These are phyloP conservation scores for Parotia lawesii DNA, from an alignment of 2,113 vertebrate genomes.

Conservation along the genomic window DNA sequence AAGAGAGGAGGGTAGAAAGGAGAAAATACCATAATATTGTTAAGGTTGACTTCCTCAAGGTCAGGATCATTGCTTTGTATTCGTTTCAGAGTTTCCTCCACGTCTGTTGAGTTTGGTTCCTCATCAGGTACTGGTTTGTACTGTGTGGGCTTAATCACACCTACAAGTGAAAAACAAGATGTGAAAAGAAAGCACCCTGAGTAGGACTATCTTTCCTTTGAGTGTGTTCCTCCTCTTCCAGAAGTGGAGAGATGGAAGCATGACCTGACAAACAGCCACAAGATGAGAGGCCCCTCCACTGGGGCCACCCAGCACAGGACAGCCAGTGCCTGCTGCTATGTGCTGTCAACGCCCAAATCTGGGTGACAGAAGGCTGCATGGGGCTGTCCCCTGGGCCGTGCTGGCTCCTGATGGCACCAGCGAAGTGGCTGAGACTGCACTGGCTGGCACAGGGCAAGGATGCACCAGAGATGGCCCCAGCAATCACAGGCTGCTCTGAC, in stretches of 20 bases:
- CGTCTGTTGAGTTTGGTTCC: slow-evolving; percentile 90
- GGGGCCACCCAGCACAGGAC: neutral
- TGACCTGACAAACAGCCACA: neutral
- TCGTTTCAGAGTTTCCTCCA: slow-evolving; percentile 87
- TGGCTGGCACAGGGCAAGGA: neutral
- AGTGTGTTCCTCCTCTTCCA: neutral
- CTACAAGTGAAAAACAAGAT: slow-evolving; percentile 59
- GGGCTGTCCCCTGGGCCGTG: neutral
- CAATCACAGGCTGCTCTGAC: neutral
- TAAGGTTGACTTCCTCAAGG: slow-evolving; percentile 94
- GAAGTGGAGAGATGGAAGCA: neutral
- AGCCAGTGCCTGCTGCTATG: fast-evolving
- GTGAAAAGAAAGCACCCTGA: neutral
- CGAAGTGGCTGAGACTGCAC: fast-evolving
- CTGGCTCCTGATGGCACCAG: fast-evolving
- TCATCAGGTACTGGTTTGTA: slow-evolving; percentile 97
- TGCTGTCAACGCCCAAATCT: neutral
- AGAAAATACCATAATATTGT: slow-evolving; percentile 88
- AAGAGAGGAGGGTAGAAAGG: neutral
- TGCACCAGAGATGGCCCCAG: neutral
- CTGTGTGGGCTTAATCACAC: slow-evolving; percentile 94
- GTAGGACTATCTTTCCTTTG: neutral
- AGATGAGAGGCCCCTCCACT: neutral
- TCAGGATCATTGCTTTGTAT: slow-evolving; percentile 89
- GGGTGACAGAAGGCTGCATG: neutral